Conservation (phyloP, 2,797 vertebrate species). For the Muscicapa comitata region DNA sequence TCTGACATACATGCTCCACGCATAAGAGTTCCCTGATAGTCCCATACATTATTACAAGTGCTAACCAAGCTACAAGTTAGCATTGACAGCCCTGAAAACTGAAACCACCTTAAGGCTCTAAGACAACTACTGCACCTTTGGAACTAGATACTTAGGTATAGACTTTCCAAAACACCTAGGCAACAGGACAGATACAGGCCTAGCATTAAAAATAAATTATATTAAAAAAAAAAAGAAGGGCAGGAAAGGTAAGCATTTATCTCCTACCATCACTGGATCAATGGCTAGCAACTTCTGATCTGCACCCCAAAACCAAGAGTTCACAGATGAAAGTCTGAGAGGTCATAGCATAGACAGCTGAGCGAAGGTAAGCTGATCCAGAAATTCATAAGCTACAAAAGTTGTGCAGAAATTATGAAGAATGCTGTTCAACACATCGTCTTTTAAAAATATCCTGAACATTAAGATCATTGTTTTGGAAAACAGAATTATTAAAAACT, state of each 20-base stretch:
- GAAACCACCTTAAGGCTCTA: neutral
- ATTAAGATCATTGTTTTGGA: neutral
- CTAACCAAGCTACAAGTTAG: neutral
- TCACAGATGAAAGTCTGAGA: neutral
- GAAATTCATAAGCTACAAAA: neutral
- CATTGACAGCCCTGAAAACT: neutral
- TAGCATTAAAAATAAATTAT: neutral
- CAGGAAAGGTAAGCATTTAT: neutral
- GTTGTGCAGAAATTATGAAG: neutral
- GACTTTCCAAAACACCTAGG: neutral
- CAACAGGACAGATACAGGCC: neutral
- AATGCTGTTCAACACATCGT: neutral
- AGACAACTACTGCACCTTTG: neutral
- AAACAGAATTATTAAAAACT: neutral
- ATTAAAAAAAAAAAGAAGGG: neutral
- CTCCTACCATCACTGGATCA: neutral
- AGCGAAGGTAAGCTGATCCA: neutral
- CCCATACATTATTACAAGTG: neutral
- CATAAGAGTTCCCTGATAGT: rapidly evolving
- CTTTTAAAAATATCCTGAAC: neutral
- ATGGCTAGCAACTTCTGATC: neutral
- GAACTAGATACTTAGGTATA: neutral
- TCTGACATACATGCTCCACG: neutral
- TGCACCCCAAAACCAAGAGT: neutral
- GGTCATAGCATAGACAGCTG: neutral